Evolutionary conservation across 1,140 invertebrate species (phyloP).

Genomic region (Periplaneta americana): DNA sequence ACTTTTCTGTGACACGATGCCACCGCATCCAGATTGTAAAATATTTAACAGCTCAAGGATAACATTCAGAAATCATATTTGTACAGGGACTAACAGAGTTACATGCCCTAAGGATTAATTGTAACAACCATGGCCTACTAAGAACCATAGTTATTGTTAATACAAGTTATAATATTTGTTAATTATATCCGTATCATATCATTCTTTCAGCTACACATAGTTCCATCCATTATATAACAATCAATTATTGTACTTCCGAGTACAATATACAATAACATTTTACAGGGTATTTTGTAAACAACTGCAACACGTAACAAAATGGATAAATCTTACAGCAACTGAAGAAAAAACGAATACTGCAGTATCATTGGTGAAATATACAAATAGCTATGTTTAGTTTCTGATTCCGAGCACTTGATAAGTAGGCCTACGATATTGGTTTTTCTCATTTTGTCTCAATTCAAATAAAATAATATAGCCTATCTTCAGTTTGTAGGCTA

Average conservation of each 20-base stretch:
- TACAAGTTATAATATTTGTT: neutral
- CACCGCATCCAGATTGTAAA: neutral
- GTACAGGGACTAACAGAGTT: neutral
- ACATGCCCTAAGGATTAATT: neutral
- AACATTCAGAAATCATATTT: neutral
- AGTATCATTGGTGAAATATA: neutral
- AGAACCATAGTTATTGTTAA: neutral
- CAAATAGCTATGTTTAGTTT: too few species aligned
- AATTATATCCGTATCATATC: neutral
- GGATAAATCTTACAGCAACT: neutral
- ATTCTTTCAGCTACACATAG: neutral
- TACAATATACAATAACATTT: slow-evolving; percentile 1
- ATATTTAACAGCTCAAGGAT: neutral
- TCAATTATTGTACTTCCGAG: neutral
- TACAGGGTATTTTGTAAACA: slow-evolving; percentile 7
- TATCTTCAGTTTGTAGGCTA: too few species aligned
- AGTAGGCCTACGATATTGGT: too few species aligned
- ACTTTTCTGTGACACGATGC: neutral
- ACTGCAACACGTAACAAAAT: neutral
- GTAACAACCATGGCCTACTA: neutral
- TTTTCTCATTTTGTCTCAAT: too few species aligned
- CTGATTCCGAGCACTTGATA: too few species aligned
- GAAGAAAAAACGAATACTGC: neutral
- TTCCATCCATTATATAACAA: slow-evolving; percentile 1
- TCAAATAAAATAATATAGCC: too few species aligned